phyloP scores from a whole-genome alignment of 92 coral and sea anemone genomes.

The Diadumene lineata region DNA sequence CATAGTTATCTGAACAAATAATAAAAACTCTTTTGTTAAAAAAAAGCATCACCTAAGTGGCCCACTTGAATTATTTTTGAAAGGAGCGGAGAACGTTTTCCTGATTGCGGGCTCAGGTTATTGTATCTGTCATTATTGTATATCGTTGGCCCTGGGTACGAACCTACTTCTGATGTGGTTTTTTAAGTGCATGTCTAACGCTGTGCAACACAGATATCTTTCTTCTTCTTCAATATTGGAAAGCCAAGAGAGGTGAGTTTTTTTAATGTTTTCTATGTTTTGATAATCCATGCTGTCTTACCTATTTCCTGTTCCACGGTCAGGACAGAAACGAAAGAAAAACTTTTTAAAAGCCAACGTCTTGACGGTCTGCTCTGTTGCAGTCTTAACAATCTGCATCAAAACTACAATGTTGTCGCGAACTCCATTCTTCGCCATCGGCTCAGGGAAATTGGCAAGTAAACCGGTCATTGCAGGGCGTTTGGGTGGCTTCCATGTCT shows the following conservation, averaged over 20 bases:
- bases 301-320: slow-evolving; percentile 58
- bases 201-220: no score
- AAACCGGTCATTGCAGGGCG: slow-evolving; percentile 2
- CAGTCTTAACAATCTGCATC: slow-evolving; percentile 63
- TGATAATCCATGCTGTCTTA: not conserved
- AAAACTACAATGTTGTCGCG: slow-evolving; percentile 16
- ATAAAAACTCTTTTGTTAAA: no score
- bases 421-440: slow-evolving; percentile 29
- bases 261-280: not conserved
- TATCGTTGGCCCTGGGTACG: no score
- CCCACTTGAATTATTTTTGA: no score
- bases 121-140: no score
- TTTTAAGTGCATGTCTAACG: no score
- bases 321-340: slow-evolving; percentile 59
- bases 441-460: slow-evolving; percentile 37
- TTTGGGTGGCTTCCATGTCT: slow-evolving; percentile 39
- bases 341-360: slow-evolving; percentile 20
- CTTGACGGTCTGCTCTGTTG: slow-evolving; percentile 36
- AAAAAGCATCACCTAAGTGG: no score
- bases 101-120: no score
- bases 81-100: no score
- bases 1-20: no score
- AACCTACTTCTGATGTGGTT: no score
- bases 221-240: no score
- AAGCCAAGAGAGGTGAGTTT: not conserved